phyloP scores from a whole-genome alignment of 2,113 vertebrate species.

The Pundamilia nyererei region DNA sequence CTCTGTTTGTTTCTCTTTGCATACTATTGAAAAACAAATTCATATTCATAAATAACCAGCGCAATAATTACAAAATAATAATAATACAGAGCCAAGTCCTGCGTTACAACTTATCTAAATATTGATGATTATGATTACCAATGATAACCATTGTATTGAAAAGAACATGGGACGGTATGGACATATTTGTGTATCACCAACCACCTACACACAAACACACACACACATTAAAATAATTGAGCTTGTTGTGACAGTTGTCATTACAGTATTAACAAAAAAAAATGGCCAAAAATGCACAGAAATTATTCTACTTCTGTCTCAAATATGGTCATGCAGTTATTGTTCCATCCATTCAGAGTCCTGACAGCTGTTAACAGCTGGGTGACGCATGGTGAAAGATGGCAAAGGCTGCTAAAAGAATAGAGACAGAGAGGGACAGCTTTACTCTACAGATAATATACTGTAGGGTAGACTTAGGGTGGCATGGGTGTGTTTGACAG shows the following conservation, averaged over 20 bases:
- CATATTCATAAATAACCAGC: background rate
- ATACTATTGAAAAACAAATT: conserved; percentile 45
- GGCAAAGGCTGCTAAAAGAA: background rate
- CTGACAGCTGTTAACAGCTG: background rate
- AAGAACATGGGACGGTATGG: background rate
- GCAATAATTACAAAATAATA: background rate
- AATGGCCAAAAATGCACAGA: background rate
- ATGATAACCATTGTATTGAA: background rate
- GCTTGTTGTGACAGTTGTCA: background rate
- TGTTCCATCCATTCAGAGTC: background rate
- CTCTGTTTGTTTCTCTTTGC: conserved; percentile 68
- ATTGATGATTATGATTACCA: background rate
- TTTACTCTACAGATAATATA: background rate
- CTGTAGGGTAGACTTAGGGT: background rate
- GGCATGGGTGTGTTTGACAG: background rate
- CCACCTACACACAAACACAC: background rate
- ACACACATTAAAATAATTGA: background rate
- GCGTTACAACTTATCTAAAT: background rate
- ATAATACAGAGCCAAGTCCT: background rate
- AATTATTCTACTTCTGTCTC: background rate
- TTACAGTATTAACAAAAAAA: background rate
- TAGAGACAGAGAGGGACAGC: background rate
- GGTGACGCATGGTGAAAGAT: background rate
- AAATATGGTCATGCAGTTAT: background rate
- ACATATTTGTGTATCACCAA: background rate